Conservation (phyloP, 2,797 vertebrate genomes). For the Poeciliopsis paucimaculata region DNA sequence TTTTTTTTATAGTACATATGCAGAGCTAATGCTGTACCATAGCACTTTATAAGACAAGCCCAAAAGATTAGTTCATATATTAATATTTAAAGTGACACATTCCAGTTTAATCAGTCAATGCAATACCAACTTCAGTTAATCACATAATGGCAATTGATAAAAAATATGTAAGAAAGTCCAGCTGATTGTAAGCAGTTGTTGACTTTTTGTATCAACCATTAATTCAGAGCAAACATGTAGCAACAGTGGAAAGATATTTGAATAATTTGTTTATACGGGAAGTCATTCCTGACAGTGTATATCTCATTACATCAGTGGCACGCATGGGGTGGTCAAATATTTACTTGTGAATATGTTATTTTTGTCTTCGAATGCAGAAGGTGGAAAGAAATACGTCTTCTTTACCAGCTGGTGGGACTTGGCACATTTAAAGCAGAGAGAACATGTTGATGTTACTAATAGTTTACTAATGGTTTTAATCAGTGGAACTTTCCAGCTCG, state of each 20-base stretch:
- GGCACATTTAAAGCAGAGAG: neutral
- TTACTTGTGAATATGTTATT: neutral
- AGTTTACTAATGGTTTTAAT: neutral
- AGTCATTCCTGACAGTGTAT: neutral
- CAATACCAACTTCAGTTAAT: neutral
- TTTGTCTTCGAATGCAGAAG: neutral
- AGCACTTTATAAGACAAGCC: neutral
- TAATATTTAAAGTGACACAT: neutral
- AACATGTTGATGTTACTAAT: neutral
- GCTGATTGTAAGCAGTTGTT: neutral
- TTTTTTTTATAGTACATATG: neutral
- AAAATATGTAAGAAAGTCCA: neutral
- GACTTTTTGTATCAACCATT: neutral
- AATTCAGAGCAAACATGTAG: neutral
- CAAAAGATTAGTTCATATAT: neutral
- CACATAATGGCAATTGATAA: neutral
- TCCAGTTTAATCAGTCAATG: neutral
- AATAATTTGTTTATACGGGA: neutral
- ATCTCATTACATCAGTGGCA: neutral
- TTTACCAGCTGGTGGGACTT: neutral
- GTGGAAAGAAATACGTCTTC: neutral
- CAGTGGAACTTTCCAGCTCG: neutral
- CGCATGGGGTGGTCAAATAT: neutral
- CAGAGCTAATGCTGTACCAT: neutral
- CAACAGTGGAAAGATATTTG: neutral